Conservation (phyloP, 1,140 invertebrate species). For the Charaxes varanes region DNA sequence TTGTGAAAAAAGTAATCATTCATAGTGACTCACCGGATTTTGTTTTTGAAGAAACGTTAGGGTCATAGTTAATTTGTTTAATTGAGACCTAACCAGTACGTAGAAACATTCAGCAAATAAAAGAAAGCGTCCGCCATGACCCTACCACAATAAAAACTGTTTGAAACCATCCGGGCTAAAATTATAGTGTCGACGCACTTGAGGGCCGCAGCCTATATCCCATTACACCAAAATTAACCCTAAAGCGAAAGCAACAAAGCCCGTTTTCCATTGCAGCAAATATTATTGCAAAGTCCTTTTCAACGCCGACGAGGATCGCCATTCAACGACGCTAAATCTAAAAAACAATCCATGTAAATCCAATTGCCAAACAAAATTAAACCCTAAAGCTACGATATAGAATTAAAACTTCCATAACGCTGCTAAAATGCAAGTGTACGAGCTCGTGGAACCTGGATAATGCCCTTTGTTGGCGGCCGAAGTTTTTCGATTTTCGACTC, state of each 20-base stretch:
- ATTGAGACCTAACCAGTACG: conserved; percentile 37
- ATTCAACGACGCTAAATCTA: conserved; percentile 36
- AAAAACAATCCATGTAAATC: conserved; percentile 25
- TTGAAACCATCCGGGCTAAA: conserved; percentile 66
- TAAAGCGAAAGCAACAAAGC: conserved; percentile 16
- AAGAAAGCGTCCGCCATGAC: conserved; percentile 45
- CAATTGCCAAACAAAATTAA: conserved; percentile 14
- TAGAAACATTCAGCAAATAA: conserved; percentile 43
- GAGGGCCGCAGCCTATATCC: conserved; percentile 28
- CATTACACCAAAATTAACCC: conserved; percentile 29
- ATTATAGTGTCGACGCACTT: conserved; percentile 67
- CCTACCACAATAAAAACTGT: conserved; percentile 69
- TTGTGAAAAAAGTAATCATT: too few species aligned
- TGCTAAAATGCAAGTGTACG: conserved; percentile 30
- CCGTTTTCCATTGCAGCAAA: conserved; percentile 18
- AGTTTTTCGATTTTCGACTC: conserved; percentile 47
- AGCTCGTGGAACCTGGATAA: conserved; percentile 45
- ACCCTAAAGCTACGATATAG: conserved; percentile 18
- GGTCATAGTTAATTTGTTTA: conserved; percentile 27
- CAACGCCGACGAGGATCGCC: conserved; percentile 33
- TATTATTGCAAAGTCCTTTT: conserved; percentile 29
- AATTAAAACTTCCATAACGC: conserved; percentile 23
- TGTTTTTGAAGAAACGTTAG: too few species aligned
- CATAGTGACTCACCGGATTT: too few species aligned
- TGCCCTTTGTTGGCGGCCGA: conserved; percentile 37